phyloP scores from a whole-genome alignment of 2,113 vertebrate genomes.

The Penelope pileata region DNA sequence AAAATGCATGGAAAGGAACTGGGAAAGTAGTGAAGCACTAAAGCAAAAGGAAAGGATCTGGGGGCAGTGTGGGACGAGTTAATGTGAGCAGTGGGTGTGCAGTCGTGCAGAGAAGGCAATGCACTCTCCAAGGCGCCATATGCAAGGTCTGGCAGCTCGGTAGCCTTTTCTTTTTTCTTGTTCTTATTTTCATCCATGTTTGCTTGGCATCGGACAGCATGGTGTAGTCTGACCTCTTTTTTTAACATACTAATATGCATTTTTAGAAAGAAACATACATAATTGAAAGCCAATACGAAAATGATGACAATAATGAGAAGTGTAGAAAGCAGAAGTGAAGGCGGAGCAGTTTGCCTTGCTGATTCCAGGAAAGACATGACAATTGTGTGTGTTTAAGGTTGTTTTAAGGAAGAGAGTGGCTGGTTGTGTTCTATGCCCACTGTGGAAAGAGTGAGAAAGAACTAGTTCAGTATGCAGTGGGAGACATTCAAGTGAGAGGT shows the following conservation, averaged over 20 bases:
- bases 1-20: neutral
- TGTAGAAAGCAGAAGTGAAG: neutral
- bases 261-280: neutral
- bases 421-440: neutral
- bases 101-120: neutral
- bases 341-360: neutral
- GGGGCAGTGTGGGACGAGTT: neutral
- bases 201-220: neutral
- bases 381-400: too few relatives aligned
- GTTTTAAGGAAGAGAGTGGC: neutral
- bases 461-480: neutral
- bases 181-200: neutral
- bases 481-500: too few relatives aligned
- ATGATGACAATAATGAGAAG: accelerated
- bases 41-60: neutral
- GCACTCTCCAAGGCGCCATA: neutral
- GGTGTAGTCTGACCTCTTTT: neutral
- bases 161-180: neutral
- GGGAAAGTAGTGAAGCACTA: neutral
- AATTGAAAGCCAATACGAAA: neutral
- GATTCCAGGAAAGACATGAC: neutral
- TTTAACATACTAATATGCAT: neutral
- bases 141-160: neutral
- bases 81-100: neutral
- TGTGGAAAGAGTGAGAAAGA: neutral